Evolutionary conservation across 2,113 vertebrate species (phyloP).

Genomic region (Lichenostomus cassidix): DNA sequence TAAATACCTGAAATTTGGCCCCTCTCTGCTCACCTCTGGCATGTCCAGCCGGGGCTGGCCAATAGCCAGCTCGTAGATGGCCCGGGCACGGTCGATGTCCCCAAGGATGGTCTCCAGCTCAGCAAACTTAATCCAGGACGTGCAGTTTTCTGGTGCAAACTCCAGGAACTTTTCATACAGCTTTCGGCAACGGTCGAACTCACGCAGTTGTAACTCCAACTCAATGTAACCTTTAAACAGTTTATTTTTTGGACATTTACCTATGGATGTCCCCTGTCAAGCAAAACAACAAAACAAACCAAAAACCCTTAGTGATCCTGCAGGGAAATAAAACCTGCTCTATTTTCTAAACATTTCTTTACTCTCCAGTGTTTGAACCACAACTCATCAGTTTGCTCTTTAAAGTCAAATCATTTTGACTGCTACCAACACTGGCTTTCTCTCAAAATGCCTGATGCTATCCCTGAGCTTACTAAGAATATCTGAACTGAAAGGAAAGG

Average conservation of each 20-base stretch:
- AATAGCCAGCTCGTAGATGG: slow-evolving; percentile 94
- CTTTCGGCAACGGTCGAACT: slow-evolving; percentile 96
- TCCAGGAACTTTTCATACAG: slow-evolving; percentile 97
- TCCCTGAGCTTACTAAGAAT: neutral
- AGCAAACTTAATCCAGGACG: slow-evolving; percentile 97
- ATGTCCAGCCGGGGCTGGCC: slow-evolving; percentile 94
- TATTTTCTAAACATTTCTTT: neutral
- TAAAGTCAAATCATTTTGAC: neutral
- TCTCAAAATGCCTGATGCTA: neutral
- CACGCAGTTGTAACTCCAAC: slow-evolving; percentile 91
- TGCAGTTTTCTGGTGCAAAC: slow-evolving; percentile 94
- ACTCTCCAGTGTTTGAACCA: neutral
- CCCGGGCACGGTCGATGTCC: slow-evolving; percentile 87
- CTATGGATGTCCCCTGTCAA: slow-evolving; percentile 88
- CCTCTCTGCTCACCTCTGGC: slow-evolving; percentile 84
- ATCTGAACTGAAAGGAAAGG: neutral
- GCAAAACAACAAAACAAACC: neutral
- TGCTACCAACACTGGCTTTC: neutral
- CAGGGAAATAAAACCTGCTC: neutral
- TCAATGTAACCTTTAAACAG: slow-evolving; percentile 98
- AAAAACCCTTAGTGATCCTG: neutral
- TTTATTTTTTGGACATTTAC: slow-evolving; percentile 96
- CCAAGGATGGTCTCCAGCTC: slow-evolving; percentile 96
- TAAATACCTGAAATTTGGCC: neutral
- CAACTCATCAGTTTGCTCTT: neutral